Evolutionary conservation across 2,113 vertebrate genomes (phyloP).

Genomic region (Sinocyclocheilus grahami): DNA sequence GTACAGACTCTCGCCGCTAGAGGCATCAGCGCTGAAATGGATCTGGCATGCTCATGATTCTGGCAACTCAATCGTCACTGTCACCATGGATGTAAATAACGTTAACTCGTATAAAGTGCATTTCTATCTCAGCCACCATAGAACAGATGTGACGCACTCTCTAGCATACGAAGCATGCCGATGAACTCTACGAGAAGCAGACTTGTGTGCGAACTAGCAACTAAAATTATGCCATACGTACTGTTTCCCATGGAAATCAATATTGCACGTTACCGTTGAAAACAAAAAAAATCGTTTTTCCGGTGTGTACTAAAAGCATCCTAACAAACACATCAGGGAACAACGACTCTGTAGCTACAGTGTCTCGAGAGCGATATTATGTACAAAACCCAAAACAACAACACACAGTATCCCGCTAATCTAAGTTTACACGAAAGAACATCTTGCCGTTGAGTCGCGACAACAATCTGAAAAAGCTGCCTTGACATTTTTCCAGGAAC

Average conservation of each 20-base stretch:
- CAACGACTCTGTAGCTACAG: conserved; percentile 68
- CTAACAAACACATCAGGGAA: conserved; percentile 74
- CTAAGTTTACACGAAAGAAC: conserved; percentile 66
- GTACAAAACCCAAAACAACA: conserved; percentile 70
- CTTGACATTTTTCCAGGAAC: conserved; percentile 8
- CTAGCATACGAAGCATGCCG: conserved; percentile 56
- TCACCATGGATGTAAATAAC: conserved; percentile 50
- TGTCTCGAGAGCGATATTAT: conserved; percentile 67
- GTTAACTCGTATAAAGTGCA: conserved; percentile 69
- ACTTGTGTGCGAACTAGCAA: conserved; percentile 51
- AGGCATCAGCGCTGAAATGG: conserved; percentile 56
- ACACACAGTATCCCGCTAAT: conserved; percentile 56
- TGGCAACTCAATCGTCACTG: conserved; percentile 28
- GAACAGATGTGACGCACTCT: conserved; percentile 58
- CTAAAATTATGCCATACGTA: conserved; percentile 22
- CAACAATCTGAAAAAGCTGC: conserved; percentile 31
- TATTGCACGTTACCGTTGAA: conserved; percentile 73
- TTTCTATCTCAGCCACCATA: conserved; percentile 71
- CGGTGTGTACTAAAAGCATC: conserved; percentile 70
- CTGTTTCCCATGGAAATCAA: conserved; percentile 61
- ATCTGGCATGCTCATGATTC: conserved; percentile 46
- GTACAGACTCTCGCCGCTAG: conserved; percentile 66
- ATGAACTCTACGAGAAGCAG: conserved; percentile 56
- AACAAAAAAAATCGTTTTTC: conserved; percentile 53
- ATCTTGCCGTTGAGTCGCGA: neutral